Conservation (phyloP, 2,888 invertebrate genomes). For the Asteroscopus sphinx region DNA sequence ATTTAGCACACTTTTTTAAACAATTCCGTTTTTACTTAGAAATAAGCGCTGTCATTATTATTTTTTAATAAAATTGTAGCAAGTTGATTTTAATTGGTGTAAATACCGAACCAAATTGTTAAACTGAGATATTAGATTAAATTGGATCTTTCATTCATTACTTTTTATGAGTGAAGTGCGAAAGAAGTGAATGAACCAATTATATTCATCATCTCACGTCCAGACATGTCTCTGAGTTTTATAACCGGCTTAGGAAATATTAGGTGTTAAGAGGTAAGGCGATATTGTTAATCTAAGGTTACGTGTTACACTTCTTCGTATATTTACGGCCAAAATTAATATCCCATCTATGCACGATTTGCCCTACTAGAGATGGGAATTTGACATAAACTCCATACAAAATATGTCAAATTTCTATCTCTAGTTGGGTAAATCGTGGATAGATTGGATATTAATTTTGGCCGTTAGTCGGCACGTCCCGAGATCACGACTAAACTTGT, state of each 20-base stretch:
- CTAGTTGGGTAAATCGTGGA: no score
- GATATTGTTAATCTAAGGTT: no score
- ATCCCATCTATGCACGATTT: no score
- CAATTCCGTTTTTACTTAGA: conserved; percentile 2
- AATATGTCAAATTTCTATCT: no score
- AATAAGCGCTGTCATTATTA: conserved; percentile 14
- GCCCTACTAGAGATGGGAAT: no score
- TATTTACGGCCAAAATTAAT: no score
- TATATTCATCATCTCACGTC: conserved; percentile 11
- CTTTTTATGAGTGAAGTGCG: not conserved
- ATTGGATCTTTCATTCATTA: conserved; percentile 21
- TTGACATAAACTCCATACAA: no score
- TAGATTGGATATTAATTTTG: no score
- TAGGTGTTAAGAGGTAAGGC: no score
- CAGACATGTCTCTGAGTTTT: not conserved
- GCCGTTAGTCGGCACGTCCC: no score
- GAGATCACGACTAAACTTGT: no score
- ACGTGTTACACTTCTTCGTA: no score
- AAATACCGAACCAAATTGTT: conserved; percentile 28
- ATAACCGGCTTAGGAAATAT: not conserved
- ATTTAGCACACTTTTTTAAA: conserved; percentile 13
- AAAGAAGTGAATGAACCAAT: conserved; percentile 22
- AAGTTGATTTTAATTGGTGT: conserved; percentile 21
- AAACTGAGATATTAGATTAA: conserved; percentile 6
- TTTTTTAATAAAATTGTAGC: not conserved